A percentile compares a stretch with the other conserved stretches of the same genome.
phyloP scores from a whole-genome alignment of 2,888 invertebrate species.

The Cerastis rubricosa region DNA sequence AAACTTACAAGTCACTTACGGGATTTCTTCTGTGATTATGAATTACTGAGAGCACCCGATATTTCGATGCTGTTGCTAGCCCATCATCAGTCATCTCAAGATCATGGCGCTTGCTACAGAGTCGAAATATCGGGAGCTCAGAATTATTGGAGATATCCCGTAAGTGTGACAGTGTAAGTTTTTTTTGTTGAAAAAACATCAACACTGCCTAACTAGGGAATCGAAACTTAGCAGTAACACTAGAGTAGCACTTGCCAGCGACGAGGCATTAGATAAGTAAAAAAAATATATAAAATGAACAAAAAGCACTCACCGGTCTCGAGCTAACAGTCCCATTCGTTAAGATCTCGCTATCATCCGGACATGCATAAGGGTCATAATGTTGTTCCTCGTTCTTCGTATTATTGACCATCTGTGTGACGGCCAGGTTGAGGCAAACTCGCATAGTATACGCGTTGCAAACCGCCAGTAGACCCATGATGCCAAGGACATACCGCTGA shows the following conservation, averaged over 20 bases:
- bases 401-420: conserved; percentile 92
- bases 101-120: no score
- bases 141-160: no score
- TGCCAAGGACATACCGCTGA: conserved; percentile 93
- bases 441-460: conserved; percentile 95
- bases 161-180: no score
- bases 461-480: conserved; percentile 94
- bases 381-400: conserved; percentile 80
- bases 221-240: not conserved
- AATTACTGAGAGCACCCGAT: no score
- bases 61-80: no score
- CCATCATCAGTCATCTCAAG: no score
- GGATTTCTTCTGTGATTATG: no score
- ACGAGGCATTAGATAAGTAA: no score
- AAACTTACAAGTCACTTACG: no score
- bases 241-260: no score
- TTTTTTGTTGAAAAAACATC: not conserved
- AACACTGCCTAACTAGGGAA: not conserved
- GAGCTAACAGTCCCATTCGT: conserved; percentile 81
- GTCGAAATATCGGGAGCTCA: no score
- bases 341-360: conserved; percentile 80
- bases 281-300: not conserved
- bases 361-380: conserved; percentile 84
- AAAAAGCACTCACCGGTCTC: conserved; percentile 79
- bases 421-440: conserved; percentile 93